phyloP scores from a whole-genome alignment of 2,888 invertebrate species.

The Melangyna quadrimaculata region DNA sequence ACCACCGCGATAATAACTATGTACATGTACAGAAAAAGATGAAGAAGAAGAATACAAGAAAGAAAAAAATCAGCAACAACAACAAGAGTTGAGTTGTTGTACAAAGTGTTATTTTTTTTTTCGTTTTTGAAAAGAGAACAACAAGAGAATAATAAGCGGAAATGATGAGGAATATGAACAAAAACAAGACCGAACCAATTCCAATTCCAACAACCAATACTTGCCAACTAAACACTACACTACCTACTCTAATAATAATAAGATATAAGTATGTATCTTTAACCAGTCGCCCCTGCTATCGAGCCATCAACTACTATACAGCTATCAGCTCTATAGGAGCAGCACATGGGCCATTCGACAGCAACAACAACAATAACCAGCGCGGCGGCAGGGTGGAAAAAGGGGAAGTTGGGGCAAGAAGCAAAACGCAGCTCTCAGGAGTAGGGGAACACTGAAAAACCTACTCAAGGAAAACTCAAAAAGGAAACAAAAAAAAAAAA shows the following conservation, averaged over 20 bases:
- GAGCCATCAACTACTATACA: slow-evolving; percentile 16
- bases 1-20: slow-evolving; percentile 31
- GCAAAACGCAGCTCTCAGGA: slow-evolving; percentile 36
- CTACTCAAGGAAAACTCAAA: slow-evolving; percentile 53
- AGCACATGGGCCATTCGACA: slow-evolving; percentile 30
- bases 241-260: slow-evolving; percentile 40
- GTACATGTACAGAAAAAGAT: slow-evolving; percentile 1
- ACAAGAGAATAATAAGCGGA: slow-evolving; percentile 71
- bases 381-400: background rate
- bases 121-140: slow-evolving; percentile 56
- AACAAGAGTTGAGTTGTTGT: slow-evolving; percentile 3
- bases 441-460: slow-evolving; percentile 57
- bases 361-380: background rate
- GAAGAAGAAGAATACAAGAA: slow-evolving; percentile 10
- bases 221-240: slow-evolving; percentile 60
- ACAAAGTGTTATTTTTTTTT: slow-evolving; percentile 50
- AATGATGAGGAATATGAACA: slow-evolving; percentile 71
- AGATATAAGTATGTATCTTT: slow-evolving; percentile 38
- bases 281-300: slow-evolving; percentile 40
- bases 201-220: slow-evolving; percentile 65
- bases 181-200: slow-evolving; percentile 70
- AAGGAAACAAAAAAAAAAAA: too few relatives aligned
- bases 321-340: background rate
- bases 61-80: slow-evolving; percentile 12
- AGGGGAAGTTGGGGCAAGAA: slow-evolving; percentile 43